Evolutionary conservation across 2,113 vertebrate genomes (phyloP).

Genomic region (Bolborhynchus lineola): DNA sequence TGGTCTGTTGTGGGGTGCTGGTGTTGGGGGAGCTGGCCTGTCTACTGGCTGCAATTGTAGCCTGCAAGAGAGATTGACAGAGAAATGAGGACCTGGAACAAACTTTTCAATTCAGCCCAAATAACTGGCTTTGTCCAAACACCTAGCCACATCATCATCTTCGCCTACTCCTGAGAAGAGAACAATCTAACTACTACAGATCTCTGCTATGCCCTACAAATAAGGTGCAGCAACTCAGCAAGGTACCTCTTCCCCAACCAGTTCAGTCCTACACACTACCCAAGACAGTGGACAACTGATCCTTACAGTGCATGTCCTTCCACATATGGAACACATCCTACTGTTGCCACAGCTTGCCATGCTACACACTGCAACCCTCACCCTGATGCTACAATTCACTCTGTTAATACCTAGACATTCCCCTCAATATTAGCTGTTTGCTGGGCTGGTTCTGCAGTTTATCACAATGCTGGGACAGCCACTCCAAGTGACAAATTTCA

Average conservation of each 20-base stretch:
- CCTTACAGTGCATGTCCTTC: neutral
- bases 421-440: neutral
- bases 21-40: constrained; percentile 90
- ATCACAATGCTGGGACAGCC: neutral
- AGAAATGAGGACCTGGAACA: neutral
- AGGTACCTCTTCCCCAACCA: neutral
- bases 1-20: constrained; percentile 83
- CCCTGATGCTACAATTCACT: neutral
- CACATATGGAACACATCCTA: neutral
- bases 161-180: neutral
- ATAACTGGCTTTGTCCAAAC: neutral
- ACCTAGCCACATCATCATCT: neutral
- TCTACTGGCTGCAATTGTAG: constrained; percentile 93
- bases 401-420: rapidly evolving
- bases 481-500: neutral
- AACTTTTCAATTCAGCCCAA: neutral
- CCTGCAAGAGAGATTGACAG: constrained; percentile 70
- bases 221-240: neutral
- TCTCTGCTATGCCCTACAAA: neutral
- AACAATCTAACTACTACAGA: neutral
- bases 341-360: neutral
- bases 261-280: neutral
- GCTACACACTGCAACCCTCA: neutral
- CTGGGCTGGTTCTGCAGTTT: neutral
- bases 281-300: neutral